Conservation (phyloP, 2,113 vertebrate species). For the Pelmatolapia mariae region DNA sequence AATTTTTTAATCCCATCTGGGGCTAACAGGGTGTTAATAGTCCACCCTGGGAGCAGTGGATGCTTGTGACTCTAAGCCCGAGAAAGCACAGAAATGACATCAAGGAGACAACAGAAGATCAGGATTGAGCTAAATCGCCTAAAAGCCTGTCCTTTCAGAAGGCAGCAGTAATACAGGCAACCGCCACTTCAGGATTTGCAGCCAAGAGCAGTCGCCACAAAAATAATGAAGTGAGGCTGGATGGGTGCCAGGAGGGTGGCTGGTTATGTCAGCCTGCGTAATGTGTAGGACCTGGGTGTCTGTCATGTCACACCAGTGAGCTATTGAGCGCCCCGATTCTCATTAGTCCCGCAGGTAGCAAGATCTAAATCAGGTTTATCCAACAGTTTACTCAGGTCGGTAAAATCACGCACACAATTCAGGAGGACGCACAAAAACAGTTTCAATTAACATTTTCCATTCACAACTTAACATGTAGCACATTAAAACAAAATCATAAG, state of each 20-base stretch:
- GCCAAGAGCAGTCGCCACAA: constrained; percentile 20
- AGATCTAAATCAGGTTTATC: neutral
- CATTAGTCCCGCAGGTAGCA: constrained; percentile 1
- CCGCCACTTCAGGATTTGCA: constrained; percentile 42
- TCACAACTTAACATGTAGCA: neutral
- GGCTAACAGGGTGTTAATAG: constrained; percentile 7
- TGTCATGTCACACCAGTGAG: constrained; percentile 28
- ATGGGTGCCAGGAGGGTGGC: constrained; percentile 31
- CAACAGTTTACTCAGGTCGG: neutral
- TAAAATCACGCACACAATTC: neutral
- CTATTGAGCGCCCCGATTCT: neutral
- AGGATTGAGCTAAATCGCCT: constrained; percentile 4
- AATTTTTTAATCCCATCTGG: neutral
- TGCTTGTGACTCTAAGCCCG: constrained; percentile 20
- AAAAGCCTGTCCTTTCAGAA: neutral
- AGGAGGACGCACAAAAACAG: neutral
- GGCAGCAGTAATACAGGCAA: constrained; percentile 26
- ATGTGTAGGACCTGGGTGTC: constrained; percentile 31
- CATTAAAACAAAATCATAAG: neutral
- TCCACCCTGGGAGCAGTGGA: neutral
- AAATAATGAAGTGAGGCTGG: constrained; percentile 51
- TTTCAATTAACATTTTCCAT: neutral
- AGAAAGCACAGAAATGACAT: constrained; percentile 16
- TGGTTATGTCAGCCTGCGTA: constrained; percentile 56
- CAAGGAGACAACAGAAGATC: constrained; percentile 31